These are phyloP conservation scores for Smithornis capensis DNA, from an alignment of 2,113 vertebrate species.

Conservation along the genomic window DNA sequence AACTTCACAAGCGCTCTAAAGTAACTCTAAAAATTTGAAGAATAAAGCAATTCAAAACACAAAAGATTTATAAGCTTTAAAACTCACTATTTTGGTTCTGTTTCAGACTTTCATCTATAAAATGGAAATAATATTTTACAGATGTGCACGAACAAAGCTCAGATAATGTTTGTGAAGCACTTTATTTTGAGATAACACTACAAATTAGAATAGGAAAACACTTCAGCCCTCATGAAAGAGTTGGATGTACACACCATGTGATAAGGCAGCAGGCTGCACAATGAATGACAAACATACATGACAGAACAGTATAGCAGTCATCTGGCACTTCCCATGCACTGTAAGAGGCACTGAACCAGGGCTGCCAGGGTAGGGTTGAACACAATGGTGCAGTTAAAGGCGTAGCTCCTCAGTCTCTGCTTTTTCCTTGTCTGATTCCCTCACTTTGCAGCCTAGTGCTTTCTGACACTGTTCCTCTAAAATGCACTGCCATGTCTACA, in stretches of 20 bases:
- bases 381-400: neutral
- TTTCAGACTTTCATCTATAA: neutral
- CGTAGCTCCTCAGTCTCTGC: neutral
- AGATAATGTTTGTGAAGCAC: neutral
- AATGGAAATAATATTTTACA: neutral
- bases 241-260: neutral
- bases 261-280: neutral
- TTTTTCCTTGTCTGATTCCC: neutral
- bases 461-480: neutral
- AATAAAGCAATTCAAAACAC: neutral
- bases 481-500: neutral
- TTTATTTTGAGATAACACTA: neutral
- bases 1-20: neutral
- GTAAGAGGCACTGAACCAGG: neutral
- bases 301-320: neutral
- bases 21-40: neutral
- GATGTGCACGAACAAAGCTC: neutral
- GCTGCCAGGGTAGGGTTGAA: rapidly evolving
- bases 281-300: neutral
- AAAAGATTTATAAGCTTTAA: neutral
- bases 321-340: neutral
- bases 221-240: neutral
- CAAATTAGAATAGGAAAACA: neutral
- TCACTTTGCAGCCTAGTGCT: neutral
- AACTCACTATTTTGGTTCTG: neutral